Percentiles rank a stretch among this genome's conserved stretches.
Conservation (phyloP, 2,888 invertebrate species). For the Cactoblastis cactorum region DNA sequence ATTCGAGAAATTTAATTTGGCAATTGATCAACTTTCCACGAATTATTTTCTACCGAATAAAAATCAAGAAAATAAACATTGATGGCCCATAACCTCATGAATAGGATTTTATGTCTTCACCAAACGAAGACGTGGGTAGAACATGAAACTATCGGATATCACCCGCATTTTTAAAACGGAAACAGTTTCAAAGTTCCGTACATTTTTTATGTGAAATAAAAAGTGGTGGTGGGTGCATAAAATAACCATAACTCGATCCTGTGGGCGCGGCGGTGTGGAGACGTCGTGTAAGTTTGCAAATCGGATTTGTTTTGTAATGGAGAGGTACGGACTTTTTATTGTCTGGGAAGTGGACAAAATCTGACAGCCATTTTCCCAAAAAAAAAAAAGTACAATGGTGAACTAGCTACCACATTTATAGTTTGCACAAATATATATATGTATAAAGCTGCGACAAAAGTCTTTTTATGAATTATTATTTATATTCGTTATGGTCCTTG, state of each 20-base stretch:
- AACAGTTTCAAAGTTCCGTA: constrained; percentile 40
- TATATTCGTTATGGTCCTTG: too few species aligned
- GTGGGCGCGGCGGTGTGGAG: not conserved
- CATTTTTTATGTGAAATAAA: constrained; percentile 47
- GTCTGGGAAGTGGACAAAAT: not conserved
- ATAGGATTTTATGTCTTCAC: constrained; percentile 7
- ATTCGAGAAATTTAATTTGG: too few species aligned
- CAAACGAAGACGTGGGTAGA: not conserved
- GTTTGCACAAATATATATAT: too few species aligned
- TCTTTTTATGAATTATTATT: too few species aligned
- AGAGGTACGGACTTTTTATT: not conserved
- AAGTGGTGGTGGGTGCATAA: constrained; percentile 62
- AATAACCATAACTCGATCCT: constrained; percentile 54
- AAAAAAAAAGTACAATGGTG: too few species aligned
- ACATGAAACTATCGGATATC: not conserved
- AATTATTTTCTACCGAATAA: too few species aligned
- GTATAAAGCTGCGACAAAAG: too few species aligned
- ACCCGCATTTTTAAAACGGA: constrained; percentile 60
- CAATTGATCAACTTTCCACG: too few species aligned
- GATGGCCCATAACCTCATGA: not conserved
- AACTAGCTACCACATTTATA: too few species aligned
- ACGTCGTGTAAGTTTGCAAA: not conserved
- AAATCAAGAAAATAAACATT: not conserved
- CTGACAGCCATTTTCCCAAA: too few species aligned
- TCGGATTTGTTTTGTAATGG: constrained; percentile 5